Evolutionary conservation across 2,113 vertebrate species (phyloP).

Genomic region (Amblyopsis rosae): DNA sequence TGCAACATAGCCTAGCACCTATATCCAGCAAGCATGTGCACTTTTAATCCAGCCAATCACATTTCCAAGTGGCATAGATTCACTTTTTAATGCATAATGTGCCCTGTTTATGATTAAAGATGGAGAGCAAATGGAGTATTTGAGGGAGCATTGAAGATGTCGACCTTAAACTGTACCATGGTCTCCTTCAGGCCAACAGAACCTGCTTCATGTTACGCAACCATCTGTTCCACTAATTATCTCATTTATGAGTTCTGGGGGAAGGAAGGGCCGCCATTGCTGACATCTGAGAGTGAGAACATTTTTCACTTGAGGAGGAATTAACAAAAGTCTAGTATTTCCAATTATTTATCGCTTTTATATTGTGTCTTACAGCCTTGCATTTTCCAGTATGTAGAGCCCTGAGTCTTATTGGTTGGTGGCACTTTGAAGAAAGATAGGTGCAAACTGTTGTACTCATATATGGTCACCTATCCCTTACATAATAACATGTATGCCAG

Average conservation of each 20-base stretch:
- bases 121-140: conserved; percentile 53
- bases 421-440: too few relatives aligned
- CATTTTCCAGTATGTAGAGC: conserved; percentile 15
- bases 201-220: conserved; percentile 73
- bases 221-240: conserved; percentile 82
- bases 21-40: neutral
- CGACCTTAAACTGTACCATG: conserved; percentile 64
- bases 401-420: too few relatives aligned
- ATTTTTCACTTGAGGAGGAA: conserved; percentile 72
- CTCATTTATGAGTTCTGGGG: conserved; percentile 79
- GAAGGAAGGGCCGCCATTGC: conserved; percentile 68
- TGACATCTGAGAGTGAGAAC: conserved; percentile 47
- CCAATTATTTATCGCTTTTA: conserved; percentile 34
- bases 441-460: too few relatives aligned
- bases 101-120: conserved; percentile 34
- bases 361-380: conserved; percentile 15
- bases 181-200: conserved; percentile 62
- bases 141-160: conserved; percentile 52
- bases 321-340: conserved; percentile 56
- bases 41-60: conserved; percentile 2
- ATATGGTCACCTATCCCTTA: too few relatives aligned
- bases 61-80: conserved; percentile 20
- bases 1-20: conserved; percentile 38
- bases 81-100: conserved; percentile 37
- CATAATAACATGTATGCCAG: too few relatives aligned